These are phyloP conservation scores for Endotricha flammealis DNA, from an alignment of 2,888 invertebrate genomes.

Conservation along the genomic window DNA sequence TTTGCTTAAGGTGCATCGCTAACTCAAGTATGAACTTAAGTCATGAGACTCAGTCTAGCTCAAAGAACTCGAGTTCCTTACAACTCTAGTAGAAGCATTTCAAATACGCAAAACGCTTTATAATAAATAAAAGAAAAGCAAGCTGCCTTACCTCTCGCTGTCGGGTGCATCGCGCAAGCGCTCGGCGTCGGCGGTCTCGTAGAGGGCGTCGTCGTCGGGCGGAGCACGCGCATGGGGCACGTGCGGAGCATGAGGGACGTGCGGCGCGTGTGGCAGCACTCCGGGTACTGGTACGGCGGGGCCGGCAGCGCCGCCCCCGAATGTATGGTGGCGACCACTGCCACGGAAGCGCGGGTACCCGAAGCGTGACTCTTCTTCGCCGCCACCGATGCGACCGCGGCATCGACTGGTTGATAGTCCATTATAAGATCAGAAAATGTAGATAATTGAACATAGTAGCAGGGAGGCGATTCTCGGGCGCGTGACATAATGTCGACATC, in stretches of 20 bases:
- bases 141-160: slow-evolving; percentile 88
- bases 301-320: slow-evolving; percentile 43
- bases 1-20: no score
- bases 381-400: slow-evolving; percentile 49
- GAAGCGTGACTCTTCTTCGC: slow-evolving; percentile 85
- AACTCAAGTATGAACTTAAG: no score
- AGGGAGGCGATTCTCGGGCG: no score
- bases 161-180: slow-evolving; percentile 87
- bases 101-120: no score
- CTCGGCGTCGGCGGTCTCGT: slow-evolving; percentile 89
- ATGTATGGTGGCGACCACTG: slow-evolving; percentile 51
- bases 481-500: no score
- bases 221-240: slow-evolving; percentile 56
- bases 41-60: no score
- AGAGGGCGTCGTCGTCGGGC: slow-evolving; percentile 90
- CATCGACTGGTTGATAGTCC: no score
- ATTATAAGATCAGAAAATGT: no score
- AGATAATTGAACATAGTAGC: no score
- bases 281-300: slow-evolving; percentile 47
- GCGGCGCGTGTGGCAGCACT: slow-evolving; percentile 49
- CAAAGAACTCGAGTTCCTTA: no score
- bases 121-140: no score
- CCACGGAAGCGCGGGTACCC: slow-evolving; percentile 83
- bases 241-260: slow-evolving; percentile 63
- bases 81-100: no score